Conservation (phyloP, 2,113 vertebrate genomes). For the Calidris pygmaea region DNA sequence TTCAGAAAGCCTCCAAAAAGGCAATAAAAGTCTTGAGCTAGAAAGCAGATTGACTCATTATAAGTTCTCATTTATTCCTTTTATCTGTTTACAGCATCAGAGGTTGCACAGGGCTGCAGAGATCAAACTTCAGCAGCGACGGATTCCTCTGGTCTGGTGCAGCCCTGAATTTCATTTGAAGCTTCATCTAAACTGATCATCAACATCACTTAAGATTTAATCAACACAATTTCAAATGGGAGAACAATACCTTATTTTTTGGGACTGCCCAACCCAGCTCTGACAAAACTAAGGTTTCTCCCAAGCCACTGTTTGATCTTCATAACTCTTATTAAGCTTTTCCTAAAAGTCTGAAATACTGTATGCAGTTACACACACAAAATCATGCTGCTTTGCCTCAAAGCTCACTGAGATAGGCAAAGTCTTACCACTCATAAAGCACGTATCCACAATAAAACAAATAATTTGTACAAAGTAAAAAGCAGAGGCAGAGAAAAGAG, state of each 20-base stretch:
- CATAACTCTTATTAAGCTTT: not conserved
- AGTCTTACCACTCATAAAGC: not conserved
- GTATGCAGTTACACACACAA: not conserved
- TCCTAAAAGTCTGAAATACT: not conserved
- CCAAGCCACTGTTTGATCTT: not conserved
- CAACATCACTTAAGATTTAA: not conserved
- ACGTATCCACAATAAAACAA: not conserved
- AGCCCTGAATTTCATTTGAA: not conserved
- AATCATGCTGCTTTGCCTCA: not conserved
- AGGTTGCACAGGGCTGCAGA: not conserved
- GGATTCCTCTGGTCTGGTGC: not conserved
- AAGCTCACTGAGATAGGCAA: not conserved
- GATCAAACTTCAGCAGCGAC: rapidly evolving
- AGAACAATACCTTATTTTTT: rapidly evolving
- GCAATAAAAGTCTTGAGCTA: not conserved
- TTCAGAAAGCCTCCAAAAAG: not conserved
- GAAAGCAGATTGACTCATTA: not conserved
- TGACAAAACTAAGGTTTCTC: not conserved
- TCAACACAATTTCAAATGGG: not conserved
- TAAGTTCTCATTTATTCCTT: not conserved
- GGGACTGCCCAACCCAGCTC: not conserved
- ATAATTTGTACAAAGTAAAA: not conserved
- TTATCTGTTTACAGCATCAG: not conserved
- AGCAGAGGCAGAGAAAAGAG: not conserved
- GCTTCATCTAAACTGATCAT: not conserved